Evolutionary conservation across 2,797 vertebrate species (phyloP).

Genomic region (Triplophysa yarkandensis): DNA sequence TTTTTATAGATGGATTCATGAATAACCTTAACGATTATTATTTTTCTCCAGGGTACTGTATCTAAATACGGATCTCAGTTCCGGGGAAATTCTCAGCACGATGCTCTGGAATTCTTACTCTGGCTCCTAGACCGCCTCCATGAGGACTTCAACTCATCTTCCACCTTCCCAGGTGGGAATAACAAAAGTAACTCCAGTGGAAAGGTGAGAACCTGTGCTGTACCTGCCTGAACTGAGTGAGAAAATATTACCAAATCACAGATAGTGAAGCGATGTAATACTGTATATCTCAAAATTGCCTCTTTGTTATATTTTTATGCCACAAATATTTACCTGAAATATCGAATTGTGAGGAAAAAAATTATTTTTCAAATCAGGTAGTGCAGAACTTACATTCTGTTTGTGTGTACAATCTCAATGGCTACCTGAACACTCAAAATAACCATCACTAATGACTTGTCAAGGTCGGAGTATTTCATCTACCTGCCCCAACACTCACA

Average conservation of each 20-base stretch:
- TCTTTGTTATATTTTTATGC: neutral
- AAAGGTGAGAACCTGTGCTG: constrained; percentile 72
- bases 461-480: constrained; percentile 4
- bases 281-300: neutral
- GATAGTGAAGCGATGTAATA: neutral
- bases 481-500: constrained; percentile 3
- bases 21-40: neutral
- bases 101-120: constrained; percentile 94
- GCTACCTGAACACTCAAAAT: neutral
- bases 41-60: constrained; percentile 80
- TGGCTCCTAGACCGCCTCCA: constrained; percentile 94
- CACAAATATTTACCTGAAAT: constrained; percentile 2
- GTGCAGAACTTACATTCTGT: neutral
- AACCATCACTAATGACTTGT: constrained; percentile 1
- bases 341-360: constrained; percentile 1
- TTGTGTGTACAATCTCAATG: neutral
- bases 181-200: constrained; percentile 63
- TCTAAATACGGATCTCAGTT: constrained; percentile 92
- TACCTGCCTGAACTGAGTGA: neutral
- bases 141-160: constrained; percentile 83
- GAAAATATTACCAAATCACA: neutral
- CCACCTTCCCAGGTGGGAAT: constrained; percentile 67
- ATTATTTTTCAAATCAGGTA: constrained; percentile 10
- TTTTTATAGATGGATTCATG: no score
- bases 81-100: constrained; percentile 91